Percentiles rank a stretch among this genome's conserved stretches.
phyloP scores from a whole-genome alignment of 2,797 vertebrate species.

The Rhynchotus rufescens region DNA sequence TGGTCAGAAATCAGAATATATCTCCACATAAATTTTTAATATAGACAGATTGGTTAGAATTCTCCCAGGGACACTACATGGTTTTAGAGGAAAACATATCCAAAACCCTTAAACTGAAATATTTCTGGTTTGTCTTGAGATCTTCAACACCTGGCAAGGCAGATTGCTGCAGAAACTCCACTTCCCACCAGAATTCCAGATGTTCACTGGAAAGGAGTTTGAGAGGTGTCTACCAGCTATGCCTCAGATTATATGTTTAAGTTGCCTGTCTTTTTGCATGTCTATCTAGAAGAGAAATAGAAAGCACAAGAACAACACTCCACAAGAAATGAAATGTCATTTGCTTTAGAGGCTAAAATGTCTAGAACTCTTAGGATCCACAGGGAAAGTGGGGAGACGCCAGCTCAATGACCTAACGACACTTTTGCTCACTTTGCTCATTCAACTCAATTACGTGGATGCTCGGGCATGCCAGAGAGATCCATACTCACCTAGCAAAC shows the following conservation, averaged over 20 bases:
- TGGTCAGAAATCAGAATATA: background rate
- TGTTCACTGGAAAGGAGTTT: background rate
- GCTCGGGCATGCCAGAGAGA: background rate
- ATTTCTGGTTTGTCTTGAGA: background rate
- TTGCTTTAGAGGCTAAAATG: background rate
- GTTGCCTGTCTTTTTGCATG: background rate
- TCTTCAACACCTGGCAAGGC: background rate
- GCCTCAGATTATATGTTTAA: background rate
- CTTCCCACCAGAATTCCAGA: background rate
- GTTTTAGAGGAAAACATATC: background rate
- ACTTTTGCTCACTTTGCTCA: background rate
- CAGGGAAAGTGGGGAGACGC: background rate
- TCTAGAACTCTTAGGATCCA: background rate
- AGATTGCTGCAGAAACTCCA: background rate
- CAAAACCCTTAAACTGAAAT: background rate
- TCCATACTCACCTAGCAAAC: background rate
- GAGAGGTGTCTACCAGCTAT: background rate
- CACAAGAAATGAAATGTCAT: background rate
- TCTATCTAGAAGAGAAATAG: background rate
- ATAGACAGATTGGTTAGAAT: background rate
- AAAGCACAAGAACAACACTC: background rate
- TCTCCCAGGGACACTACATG: background rate
- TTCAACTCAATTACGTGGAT: background rate
- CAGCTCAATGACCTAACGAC: background rate
- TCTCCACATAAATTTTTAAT: background rate